These are phyloP conservation scores for Eupsittula cactorum DNA, from an alignment of 2,113 vertebrate genomes.

Conservation along the genomic window DNA sequence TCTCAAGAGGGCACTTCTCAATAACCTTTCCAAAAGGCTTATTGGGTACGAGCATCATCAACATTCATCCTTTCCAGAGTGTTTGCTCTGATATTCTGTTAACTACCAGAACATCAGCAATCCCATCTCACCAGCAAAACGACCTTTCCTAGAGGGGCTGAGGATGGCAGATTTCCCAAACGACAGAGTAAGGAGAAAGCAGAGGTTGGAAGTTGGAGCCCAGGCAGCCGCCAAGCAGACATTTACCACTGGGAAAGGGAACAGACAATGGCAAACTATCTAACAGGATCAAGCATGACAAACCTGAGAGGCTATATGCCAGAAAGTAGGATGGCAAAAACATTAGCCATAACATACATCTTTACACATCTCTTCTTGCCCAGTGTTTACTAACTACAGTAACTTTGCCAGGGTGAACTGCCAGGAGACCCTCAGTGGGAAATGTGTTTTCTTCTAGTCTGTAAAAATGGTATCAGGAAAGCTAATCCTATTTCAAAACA, in stretches of 20 bases:
- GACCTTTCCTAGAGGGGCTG: neutral
- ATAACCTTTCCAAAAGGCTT: neutral
- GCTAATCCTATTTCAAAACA: neutral
- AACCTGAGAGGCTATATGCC: neutral
- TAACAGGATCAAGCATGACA: neutral
- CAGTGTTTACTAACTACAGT: neutral
- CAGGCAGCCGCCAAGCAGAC: rapidly evolving
- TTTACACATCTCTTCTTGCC: neutral
- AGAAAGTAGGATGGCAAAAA: neutral
- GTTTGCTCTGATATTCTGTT: neutral
- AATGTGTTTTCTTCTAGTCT: neutral
- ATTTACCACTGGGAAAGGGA: neutral
- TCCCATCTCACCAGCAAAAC: neutral
- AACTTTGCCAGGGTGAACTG: neutral
- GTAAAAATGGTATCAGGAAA: neutral
- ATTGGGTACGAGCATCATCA: rapidly evolving
- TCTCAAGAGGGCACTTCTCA: neutral
- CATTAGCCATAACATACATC: neutral
- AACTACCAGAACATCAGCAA: neutral
- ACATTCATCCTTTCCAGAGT: neutral
- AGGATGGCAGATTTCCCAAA: neutral
- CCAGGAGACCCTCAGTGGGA: neutral
- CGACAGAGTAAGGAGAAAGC: rapidly evolving
- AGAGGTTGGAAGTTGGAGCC: neutral
- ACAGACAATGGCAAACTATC: neutral